Percentiles rank a stretch among this genome's conserved stretches.
phyloP scores from a whole-genome alignment of 2,797 vertebrate species.

The Naso thynnoides region DNA sequence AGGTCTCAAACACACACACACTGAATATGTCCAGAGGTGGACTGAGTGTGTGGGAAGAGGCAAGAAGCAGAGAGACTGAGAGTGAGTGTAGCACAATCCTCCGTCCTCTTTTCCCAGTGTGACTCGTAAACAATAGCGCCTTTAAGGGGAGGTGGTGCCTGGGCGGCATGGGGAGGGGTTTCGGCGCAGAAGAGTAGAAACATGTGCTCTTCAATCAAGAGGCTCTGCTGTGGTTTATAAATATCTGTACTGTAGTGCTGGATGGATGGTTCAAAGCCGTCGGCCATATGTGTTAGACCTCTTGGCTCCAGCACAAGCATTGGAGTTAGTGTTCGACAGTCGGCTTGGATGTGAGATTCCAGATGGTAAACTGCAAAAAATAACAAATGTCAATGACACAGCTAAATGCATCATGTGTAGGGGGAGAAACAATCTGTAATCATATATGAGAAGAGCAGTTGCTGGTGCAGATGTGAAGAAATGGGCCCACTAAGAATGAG shows the following conservation, averaged over 20 bases:
- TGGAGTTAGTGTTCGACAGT: slow-evolving; percentile 62
- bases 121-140: slow-evolving; percentile 76
- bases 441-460: slow-evolving; percentile 5
- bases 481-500: slow-evolving; percentile 10
- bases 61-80: slow-evolving; percentile 28
- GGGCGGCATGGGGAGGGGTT: slow-evolving; percentile 58
- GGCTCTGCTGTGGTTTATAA: slow-evolving; percentile 82
- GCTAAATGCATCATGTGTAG: slow-evolving; percentile 28
- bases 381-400: slow-evolving; percentile 61
- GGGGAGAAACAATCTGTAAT: slow-evolving; percentile 31
- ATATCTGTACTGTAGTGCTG: slow-evolving; percentile 79
- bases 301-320: slow-evolving; percentile 61
- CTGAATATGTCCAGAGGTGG: slow-evolving; percentile 55
- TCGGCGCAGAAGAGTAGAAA: slow-evolving; percentile 78
- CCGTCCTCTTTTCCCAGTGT: slow-evolving; percentile 57
- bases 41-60: slow-evolving; percentile 42
- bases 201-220: slow-evolving; percentile 84
- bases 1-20: slow-evolving; percentile 68
- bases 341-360: slow-evolving; percentile 59
- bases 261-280: slow-evolving; percentile 73
- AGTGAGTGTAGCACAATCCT: slow-evolving; percentile 43
- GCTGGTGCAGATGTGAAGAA: not conserved
- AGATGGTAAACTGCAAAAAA: slow-evolving; percentile 67
- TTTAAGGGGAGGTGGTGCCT: slow-evolving; percentile 73
- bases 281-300: slow-evolving; percentile 70